Percentiles rank a stretch among this genome's conserved stretches.
phyloP scores from a whole-genome alignment of 2,888 invertebrate species.

The Schizaphis graminum region DNA sequence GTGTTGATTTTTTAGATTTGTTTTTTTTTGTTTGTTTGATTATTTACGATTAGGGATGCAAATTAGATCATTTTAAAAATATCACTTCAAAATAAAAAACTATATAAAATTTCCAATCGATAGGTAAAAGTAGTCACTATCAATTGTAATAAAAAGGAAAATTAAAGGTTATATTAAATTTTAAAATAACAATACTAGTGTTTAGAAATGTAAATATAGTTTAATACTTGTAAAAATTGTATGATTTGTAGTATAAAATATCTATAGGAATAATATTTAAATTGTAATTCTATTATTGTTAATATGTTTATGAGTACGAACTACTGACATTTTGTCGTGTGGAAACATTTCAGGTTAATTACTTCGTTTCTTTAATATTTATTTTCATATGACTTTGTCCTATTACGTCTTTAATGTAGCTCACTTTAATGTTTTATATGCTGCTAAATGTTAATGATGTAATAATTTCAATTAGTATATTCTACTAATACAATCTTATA shows the following conservation, averaged over 20 bases:
- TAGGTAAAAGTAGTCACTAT: not conserved
- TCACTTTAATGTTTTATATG: not conserved
- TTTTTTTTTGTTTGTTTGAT: not conserved
- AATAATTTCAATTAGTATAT: not conserved
- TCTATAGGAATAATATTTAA: not conserved
- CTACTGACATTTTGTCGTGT: not conserved
- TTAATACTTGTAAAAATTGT: not conserved
- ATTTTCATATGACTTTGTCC: not conserved
- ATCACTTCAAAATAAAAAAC: not conserved
- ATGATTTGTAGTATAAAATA: not conserved
- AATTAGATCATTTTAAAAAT: not conserved
- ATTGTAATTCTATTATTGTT: not conserved
- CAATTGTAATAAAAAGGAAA: not conserved
- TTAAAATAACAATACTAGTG: not conserved
- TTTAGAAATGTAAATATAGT: not conserved
- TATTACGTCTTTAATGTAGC: not conserved
- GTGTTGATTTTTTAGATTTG: not conserved
- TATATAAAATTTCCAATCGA: not conserved
- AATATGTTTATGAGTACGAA: not conserved
- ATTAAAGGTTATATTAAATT: not conserved
- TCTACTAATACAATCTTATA: not conserved
- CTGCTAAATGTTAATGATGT: not conserved
- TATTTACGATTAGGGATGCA: not conserved
- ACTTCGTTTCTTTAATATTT: not conserved
- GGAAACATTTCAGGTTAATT: not conserved